Conservation (phyloP, 2,888 invertebrate genomes). For the Apodemia zela region DNA sequence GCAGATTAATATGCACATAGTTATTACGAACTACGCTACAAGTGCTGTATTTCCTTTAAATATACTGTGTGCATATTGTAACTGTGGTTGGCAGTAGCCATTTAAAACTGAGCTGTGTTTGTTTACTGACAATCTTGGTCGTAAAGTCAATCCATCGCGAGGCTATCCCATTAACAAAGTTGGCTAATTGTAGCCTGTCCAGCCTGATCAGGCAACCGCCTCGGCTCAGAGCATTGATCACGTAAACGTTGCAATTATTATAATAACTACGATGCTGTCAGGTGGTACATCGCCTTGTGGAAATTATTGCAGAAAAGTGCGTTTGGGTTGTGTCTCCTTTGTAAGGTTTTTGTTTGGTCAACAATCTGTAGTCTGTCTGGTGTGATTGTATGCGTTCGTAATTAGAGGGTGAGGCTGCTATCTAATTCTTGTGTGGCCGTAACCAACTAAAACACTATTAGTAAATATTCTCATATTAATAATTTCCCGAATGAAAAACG, state of each 20-base stretch:
- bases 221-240: constrained; percentile 10
- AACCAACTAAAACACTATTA: background rate
- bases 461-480: too few species aligned
- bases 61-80: too few species aligned
- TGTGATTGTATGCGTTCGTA: constrained; percentile 23
- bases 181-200: constrained; percentile 12
- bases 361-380: too few species aligned
- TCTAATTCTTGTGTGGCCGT: constrained; percentile 60
- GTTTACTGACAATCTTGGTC: constrained; percentile 4
- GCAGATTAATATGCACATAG: too few species aligned
- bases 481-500: background rate
- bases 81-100: background rate
- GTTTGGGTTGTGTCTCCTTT: background rate
- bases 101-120: constrained; percentile 2
- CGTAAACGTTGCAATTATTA: constrained; percentile 16
- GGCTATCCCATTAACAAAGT: constrained; percentile 1
- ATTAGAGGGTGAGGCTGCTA: constrained; percentile 19
- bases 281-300: background rate
- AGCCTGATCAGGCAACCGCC: background rate
- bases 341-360: background rate
- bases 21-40: too few species aligned
- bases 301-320: constrained; percentile 16
- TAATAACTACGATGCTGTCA: constrained; percentile 14
- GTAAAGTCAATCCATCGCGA: constrained; percentile 7
- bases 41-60: too few species aligned